Conservation (phyloP, 1,140 invertebrate species). For the Ostrea edulis region DNA sequence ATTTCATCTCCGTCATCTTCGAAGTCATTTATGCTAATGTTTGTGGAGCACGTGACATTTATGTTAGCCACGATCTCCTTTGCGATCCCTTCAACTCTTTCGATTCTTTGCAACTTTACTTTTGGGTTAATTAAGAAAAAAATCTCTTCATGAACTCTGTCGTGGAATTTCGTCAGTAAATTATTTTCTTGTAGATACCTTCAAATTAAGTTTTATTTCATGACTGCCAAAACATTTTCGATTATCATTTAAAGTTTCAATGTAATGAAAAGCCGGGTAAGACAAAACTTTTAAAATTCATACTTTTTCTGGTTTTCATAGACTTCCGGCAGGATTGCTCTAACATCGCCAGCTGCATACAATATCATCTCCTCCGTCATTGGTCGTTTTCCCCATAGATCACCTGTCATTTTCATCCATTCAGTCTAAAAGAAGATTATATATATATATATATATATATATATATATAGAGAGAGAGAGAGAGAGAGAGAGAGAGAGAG, state of each 20-base stretch:
- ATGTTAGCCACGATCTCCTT: not conserved
- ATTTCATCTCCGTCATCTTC: not conserved
- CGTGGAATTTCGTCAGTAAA: slow-evolving; percentile 4
- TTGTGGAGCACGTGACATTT: not conserved
- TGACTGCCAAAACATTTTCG: too few relatives aligned
- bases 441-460: too few relatives aligned
- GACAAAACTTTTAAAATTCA: too few relatives aligned
- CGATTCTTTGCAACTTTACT: not conserved
- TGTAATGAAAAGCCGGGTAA: too few relatives aligned
- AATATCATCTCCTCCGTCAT: slow-evolving; percentile 94
- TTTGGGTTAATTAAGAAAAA: not conserved
- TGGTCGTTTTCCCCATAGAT: slow-evolving; percentile 94
- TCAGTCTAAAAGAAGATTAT: too few relatives aligned
- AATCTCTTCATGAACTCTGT: slow-evolving; percentile 41
- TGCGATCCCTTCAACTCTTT: not conserved
- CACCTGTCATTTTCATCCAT: slow-evolving; percentile 85
- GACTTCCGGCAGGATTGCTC: slow-evolving; percentile 91
- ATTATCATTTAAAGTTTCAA: too few relatives aligned
- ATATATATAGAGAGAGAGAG: too few relatives aligned
- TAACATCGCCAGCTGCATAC: slow-evolving; percentile 93
- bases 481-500: too few relatives aligned
- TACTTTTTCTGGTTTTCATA: slow-evolving; percentile 88
- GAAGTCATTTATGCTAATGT: not conserved
- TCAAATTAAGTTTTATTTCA: too few relatives aligned
- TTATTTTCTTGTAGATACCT: slow-evolving; percentile 8